These are phyloP conservation scores for Dysmachus trigonus DNA, from an alignment of 2,888 invertebrate genomes.

Conservation along the genomic window DNA sequence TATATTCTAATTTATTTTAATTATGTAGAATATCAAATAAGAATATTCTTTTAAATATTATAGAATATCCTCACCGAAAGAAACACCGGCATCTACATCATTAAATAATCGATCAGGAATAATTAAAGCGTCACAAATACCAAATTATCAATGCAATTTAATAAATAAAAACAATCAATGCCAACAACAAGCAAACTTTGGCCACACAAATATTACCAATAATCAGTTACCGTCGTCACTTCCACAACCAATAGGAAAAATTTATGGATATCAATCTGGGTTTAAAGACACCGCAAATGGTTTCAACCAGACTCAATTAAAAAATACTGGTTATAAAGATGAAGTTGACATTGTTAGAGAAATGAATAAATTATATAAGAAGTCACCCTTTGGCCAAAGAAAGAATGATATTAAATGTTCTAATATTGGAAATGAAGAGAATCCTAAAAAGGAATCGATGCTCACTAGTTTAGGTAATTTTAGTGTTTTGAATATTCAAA, in stretches of 20 bases:
- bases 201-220: constrained; percentile 32
- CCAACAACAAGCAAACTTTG: constrained; percentile 40
- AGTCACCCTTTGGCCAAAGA: constrained; percentile 63
- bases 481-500: background rate
- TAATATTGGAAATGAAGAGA: constrained; percentile 55
- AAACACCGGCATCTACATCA: constrained; percentile 40
- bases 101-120: constrained; percentile 45
- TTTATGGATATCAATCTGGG: constrained; percentile 44
- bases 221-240: constrained; percentile 45
- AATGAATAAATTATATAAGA: constrained; percentile 60
- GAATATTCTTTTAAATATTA: constrained; percentile 38
- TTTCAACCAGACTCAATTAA: constrained; percentile 44
- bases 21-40: background rate
- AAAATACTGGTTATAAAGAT: constrained; percentile 50
- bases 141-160: constrained; percentile 58
- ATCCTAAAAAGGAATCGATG: constrained; percentile 62
- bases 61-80: constrained; percentile 51
- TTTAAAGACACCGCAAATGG: constrained; percentile 46
- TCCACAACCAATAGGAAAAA: constrained; percentile 48
- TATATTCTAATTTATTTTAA: background rate
- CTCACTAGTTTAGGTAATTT: constrained; percentile 61
- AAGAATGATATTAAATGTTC: constrained; percentile 54
- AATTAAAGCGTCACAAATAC: constrained; percentile 61
- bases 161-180: constrained; percentile 45
- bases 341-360: constrained; percentile 55